phyloP scores from a whole-genome alignment of 2,113 vertebrate species.

The Paralichthys olivaceus region DNA sequence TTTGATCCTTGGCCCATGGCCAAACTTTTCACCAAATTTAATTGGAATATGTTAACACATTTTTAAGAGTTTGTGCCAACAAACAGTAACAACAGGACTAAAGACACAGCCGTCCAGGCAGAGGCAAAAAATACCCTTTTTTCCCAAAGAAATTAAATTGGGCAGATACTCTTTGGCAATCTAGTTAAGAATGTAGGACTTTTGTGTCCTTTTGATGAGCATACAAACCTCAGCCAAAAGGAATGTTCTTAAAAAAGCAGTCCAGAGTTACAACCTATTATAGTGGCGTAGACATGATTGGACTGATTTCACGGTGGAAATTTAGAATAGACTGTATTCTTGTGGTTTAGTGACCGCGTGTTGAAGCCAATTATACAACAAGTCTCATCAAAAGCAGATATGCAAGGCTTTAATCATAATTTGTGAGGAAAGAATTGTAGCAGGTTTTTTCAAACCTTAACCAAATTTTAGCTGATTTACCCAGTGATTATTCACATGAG shows the following conservation, averaged over 20 bases:
- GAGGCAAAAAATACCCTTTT: background rate
- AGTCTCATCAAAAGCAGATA: background rate
- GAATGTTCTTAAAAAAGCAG: background rate
- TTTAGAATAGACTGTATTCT: background rate
- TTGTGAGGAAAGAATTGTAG: background rate
- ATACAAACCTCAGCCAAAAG: background rate
- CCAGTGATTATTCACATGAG: background rate
- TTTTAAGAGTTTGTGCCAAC: slow-evolving; percentile 9
- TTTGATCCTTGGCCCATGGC: slow-evolving; percentile 15
- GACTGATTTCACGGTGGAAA: no score
- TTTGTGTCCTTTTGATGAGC: background rate
- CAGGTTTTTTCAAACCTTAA: background rate
- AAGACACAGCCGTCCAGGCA: slow-evolving; percentile 6
- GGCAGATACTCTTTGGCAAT: slow-evolving; percentile 12
- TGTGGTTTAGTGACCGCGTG: background rate
- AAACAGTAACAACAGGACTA: slow-evolving; percentile 1
- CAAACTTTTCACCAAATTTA: background rate
- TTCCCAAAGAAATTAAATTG: slow-evolving; percentile 1
- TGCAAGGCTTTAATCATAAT: background rate
- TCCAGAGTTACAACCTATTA: background rate
- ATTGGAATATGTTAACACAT: slow-evolving; percentile 23
- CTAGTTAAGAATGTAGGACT: slow-evolving; percentile 2
- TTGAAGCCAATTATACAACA: background rate
- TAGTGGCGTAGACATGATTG: background rate
- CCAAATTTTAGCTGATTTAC: background rate